Base-by-base conservation (phyloP, 2,888 invertebrate genomes). In the Archips crataeganus region DNA sequence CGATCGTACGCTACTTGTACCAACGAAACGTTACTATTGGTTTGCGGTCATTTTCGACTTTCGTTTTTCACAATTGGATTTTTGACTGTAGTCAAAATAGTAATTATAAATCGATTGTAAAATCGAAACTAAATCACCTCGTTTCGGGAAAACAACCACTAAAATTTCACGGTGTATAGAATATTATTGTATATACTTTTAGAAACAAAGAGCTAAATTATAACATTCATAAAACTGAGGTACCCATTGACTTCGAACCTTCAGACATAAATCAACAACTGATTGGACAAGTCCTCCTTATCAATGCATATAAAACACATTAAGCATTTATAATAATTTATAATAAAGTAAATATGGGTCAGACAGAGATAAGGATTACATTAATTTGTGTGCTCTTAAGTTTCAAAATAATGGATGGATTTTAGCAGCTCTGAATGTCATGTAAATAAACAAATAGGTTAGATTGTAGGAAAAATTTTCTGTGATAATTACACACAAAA, bases 231-330 rank as follows among this genome's bases (percentile, higher is more conserved):
- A 34, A 57, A 57, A 63, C n/a, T 60, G n/a, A 60, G 36, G 60
- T 60, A 60, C 36, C n/a, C 11, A 36, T 59, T 63, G 45, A 47
- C 45, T 63, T 63, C 8, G 2, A 47, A 36, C 15, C 13, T 59
- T 10, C 15, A 57, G 45, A 45, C 57, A 67, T 59, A 75, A 75
- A 75, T 64, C 63, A 49, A 36, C 71, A 47, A 71, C 36, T 64
- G 67, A 75, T 68, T 51, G 42, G 67, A 49, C 34, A 71, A 64
- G 75, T 71, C 76, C 63, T 34, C 36, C 69, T 84, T 82, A 85
- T 85, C 82, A 77, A 61, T 79, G 79, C 79, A 79, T 75, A 71
- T 78, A 76, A 79, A 80, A 80, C 78, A 76, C 71, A 78, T 79
- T 78, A 75, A 75, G 76, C 75, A 78, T 76, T 76, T 72, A 77